phyloP scores from a whole-genome alignment of 2,888 invertebrate genomes.

The Heliconius sara region DNA sequence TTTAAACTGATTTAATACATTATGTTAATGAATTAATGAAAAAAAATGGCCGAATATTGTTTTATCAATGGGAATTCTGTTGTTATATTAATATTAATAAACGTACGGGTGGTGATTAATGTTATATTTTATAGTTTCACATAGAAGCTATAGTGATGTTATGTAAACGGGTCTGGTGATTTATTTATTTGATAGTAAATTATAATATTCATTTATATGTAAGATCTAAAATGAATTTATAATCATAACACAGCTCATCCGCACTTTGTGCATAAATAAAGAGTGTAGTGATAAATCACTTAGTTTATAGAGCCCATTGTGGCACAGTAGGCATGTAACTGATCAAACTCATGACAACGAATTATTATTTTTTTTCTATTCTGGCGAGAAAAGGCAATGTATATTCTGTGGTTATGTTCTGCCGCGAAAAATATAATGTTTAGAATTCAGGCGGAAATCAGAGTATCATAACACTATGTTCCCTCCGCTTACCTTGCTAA shows the following conservation, averaged over 20 bases:
- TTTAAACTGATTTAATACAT: conserved; percentile 39
- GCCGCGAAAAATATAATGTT: background rate
- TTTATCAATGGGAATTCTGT: conserved; percentile 35
- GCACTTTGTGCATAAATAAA: background rate
- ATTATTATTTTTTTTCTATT: too few relatives aligned
- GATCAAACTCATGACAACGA: too few relatives aligned
- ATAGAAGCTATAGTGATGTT: conserved; percentile 12
- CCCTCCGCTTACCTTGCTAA: too few relatives aligned
- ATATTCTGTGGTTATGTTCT: background rate
- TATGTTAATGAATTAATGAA: conserved; percentile 40
- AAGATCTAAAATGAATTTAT: background rate
- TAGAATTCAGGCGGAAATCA: background rate
- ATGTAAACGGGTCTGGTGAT: background rate
- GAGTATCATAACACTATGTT: too few relatives aligned
- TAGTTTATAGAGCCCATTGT: background rate
- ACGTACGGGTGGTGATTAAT: conserved; percentile 22
- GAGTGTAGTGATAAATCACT: background rate
- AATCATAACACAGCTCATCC: background rate
- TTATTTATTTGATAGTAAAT: conserved; percentile 6
- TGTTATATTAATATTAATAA: conserved; percentile 3
- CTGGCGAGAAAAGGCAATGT: background rate
- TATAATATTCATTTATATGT: background rate
- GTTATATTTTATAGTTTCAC: conserved; percentile 18
- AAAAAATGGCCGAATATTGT: conserved; percentile 21
- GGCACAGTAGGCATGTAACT: too few relatives aligned